Evolutionary conservation across 1,140 invertebrate species (phyloP).

Genomic region (Bombyx mandarina): DNA sequence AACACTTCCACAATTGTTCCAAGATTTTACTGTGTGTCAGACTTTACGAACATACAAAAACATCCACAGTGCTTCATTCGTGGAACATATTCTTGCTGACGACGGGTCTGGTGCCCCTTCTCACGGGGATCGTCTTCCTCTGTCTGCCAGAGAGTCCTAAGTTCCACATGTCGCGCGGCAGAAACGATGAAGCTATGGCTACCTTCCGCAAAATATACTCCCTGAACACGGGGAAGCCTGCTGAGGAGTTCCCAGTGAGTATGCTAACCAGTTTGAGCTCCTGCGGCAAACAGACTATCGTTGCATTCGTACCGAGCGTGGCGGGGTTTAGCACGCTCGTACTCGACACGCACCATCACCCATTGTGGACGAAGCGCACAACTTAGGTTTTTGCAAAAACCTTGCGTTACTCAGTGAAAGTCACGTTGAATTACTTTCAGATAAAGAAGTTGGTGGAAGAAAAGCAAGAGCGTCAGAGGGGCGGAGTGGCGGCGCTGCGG

Average conservation of each 20-base stretch:
- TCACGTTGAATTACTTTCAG: slow-evolving; percentile 14
- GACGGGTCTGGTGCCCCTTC: slow-evolving; percentile 76
- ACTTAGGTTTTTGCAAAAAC: too few relatives aligned
- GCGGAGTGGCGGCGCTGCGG: slow-evolving; percentile 55
- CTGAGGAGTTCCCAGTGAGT: slow-evolving; percentile 77
- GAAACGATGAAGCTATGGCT: slow-evolving; percentile 76
- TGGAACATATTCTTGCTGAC: slow-evolving; percentile 84
- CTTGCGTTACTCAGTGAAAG: too few relatives aligned
- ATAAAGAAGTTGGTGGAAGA: slow-evolving; percentile 57
- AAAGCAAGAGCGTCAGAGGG: slow-evolving; percentile 39
- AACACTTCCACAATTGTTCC: too few relatives aligned
- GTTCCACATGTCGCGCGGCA: slow-evolving; percentile 82
- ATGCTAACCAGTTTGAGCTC: not conserved
- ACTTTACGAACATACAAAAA: too few relatives aligned
- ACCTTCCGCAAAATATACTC: slow-evolving; percentile 74
- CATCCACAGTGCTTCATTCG: slow-evolving; percentile 71
- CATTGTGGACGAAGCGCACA: too few relatives aligned
- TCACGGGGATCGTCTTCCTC: slow-evolving; percentile 74
- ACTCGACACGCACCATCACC: too few relatives aligned
- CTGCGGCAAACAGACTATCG: too few relatives aligned
- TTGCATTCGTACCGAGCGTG: too few relatives aligned
- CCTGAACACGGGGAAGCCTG: slow-evolving; percentile 74
- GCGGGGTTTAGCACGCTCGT: too few relatives aligned
- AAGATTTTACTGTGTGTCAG: too few relatives aligned
- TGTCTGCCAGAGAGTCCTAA: slow-evolving; percentile 87